phyloP scores from a whole-genome alignment of 2,797 vertebrate genomes.

The Dendrocincla tyrannina region DNA sequence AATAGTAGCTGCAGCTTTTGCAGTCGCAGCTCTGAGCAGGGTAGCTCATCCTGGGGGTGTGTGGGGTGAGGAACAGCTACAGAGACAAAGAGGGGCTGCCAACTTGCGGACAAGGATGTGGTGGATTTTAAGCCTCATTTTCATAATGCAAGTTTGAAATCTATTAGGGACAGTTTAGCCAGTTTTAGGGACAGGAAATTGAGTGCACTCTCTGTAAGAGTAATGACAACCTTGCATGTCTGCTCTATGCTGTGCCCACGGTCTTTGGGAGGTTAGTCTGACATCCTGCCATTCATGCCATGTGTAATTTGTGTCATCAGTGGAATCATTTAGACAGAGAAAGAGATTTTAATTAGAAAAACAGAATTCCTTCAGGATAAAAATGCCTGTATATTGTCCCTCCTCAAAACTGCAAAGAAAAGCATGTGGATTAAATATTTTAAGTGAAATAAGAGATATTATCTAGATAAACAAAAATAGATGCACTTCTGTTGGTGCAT shows the following conservation, averaged over 20 bases:
- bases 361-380: not conserved
- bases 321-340: not conserved
- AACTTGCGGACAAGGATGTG: not conserved
- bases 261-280: not conserved
- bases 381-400: not conserved
- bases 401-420: not conserved
- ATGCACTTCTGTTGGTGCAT: not conserved
- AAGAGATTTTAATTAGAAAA: constrained; percentile 42
- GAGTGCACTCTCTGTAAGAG: not conserved
- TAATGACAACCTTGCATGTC: not conserved
- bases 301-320: not conserved
- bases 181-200: not conserved
- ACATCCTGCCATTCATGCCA: not conserved
- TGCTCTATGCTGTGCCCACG: not conserved
- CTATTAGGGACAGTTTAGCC: not conserved
- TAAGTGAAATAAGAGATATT: not conserved
- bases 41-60: not conserved
- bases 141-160: not conserved
- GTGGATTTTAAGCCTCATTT: not conserved
- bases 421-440: not conserved
- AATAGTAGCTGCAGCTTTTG: not conserved
- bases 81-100: not conserved
- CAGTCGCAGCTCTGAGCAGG: not conserved
- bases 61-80: not conserved
- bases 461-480: not conserved